Evolutionary conservation across 2,888 invertebrate species (phyloP), one percentile per base, ranked within the genome.

Genomic region (Lasioglossum vierecki): DNA sequence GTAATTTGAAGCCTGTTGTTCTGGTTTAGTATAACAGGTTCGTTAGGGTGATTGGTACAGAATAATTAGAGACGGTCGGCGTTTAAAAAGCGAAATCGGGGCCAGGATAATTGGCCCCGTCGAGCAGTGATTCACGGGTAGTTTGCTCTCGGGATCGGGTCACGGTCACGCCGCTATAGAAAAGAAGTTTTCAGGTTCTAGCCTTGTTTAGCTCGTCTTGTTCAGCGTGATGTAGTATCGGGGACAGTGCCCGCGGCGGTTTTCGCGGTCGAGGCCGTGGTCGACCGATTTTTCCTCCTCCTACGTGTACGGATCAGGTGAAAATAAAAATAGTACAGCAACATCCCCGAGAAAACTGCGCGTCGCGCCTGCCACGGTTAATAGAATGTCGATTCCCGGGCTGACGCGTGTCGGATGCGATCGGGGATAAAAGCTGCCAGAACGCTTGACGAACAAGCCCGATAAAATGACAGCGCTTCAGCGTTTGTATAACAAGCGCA

Each of bases 341-440:
- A 39, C 30, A 46, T 39, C 57, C 35, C 39, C 41, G 66, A 72
- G 66, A 68, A 73, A 79, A 66, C 49, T 63, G 44, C 76, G 60
- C 74, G 68, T 35, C 39, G 49, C 26, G 35, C 35, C 2, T 39
- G 84, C 49, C 63, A 78, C 75, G 53, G 78, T 85, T 81, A 86
- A 86, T 86, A 79, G 80, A 82, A 86, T 75, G 86, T 80, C 86
- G 79, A 82, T 82, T 80, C 75, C 8, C 74, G 35, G 22, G 63
- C 22, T 82, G 85, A 85, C 85, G 75, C 80, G 72, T 78, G 77
- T 79, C 85, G 75, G 53, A 68, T 70, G 63, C 76, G 76, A 83
- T 83, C 84, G 53, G 53, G 72, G 80, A 85, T 79, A 78, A 80
- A 84, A 60, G 75, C 76, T 78, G 78, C 57, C 66, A 35, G 73